Conservation (phyloP, 2,888 invertebrate genomes). For the Psylliodes chrysocephalus region DNA sequence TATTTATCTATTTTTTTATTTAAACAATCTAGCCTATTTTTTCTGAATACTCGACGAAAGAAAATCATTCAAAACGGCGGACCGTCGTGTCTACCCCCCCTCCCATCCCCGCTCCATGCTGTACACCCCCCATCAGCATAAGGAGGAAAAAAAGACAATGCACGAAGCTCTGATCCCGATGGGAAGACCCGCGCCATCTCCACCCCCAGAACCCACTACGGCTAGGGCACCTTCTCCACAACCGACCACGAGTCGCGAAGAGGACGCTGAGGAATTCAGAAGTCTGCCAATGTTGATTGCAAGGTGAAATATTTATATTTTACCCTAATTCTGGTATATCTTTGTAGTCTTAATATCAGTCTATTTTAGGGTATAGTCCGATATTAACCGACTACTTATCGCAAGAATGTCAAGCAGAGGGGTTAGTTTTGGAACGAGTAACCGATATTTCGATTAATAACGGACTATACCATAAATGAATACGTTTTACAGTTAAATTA, state of each 20-base stretch:
- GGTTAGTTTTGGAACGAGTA: too few relatives aligned
- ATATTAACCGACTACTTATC: too few relatives aligned
- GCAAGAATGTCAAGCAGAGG: too few relatives aligned
- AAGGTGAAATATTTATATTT: too few relatives aligned
- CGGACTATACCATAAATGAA: too few relatives aligned
- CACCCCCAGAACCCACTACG: constrained; percentile 44
- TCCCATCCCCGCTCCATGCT: constrained; percentile 50
- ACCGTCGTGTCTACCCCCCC: constrained; percentile 27
- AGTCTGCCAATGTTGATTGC: constrained; percentile 56
- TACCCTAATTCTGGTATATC: too few relatives aligned
- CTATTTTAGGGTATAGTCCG: too few relatives aligned
- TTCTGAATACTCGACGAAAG: constrained; percentile 8
- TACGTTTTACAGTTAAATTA: too few relatives aligned
- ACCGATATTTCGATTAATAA: too few relatives aligned
- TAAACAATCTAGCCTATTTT: constrained; percentile 10
- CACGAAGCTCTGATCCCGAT: constrained; percentile 53
- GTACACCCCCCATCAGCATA: constrained; percentile 57
- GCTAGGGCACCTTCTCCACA: constrained; percentile 35
- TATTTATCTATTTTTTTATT: too few relatives aligned
- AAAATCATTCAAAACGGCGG: constrained; percentile 34
- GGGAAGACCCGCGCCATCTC: constrained; percentile 49
- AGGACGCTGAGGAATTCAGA: constrained; percentile 39
- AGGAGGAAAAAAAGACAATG: constrained; percentile 46
- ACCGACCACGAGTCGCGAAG: constrained; percentile 23
- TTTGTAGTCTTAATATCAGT: too few relatives aligned